These are phyloP conservation scores for Lagothrix lagotricha DNA, from an alignment of 2,797 vertebrate species.

Conservation along the genomic window DNA sequence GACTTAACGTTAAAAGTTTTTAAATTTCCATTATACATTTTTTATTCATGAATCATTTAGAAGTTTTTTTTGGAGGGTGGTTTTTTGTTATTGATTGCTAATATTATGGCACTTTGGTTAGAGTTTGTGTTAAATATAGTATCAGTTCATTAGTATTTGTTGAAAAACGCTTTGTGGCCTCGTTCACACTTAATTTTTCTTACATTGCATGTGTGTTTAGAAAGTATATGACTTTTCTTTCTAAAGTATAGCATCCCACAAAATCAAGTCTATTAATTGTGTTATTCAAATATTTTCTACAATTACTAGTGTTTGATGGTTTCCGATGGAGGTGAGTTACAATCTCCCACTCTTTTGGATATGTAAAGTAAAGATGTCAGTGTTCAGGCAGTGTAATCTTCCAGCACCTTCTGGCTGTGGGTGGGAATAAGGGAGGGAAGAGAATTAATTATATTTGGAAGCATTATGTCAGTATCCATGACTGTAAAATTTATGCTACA, in stretches of 20 bases:
- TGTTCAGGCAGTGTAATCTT: background rate
- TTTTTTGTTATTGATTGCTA: background rate
- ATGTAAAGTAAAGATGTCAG: background rate
- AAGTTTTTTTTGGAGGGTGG: background rate
- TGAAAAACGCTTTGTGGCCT: background rate
- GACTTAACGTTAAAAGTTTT: background rate
- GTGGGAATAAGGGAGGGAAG: background rate
- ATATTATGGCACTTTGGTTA: background rate
- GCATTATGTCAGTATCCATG: background rate
- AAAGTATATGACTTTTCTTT: background rate
- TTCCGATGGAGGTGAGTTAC: background rate
- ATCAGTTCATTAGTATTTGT: background rate
- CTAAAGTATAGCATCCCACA: background rate
- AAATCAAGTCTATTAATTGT: background rate
- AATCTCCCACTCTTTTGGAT: background rate
- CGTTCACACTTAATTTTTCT: background rate
- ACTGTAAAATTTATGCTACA: background rate
- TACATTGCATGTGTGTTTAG: background rate
- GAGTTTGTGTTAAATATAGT: slow-evolving; percentile 1
- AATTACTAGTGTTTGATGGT: background rate
- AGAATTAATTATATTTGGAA: background rate
- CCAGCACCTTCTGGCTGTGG: background rate
- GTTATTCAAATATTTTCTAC: background rate
- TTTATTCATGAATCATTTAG: background rate
- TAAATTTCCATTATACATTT: background rate